phyloP scores from a whole-genome alignment of 2,113 vertebrate species.

The Polypterus senegalus region DNA sequence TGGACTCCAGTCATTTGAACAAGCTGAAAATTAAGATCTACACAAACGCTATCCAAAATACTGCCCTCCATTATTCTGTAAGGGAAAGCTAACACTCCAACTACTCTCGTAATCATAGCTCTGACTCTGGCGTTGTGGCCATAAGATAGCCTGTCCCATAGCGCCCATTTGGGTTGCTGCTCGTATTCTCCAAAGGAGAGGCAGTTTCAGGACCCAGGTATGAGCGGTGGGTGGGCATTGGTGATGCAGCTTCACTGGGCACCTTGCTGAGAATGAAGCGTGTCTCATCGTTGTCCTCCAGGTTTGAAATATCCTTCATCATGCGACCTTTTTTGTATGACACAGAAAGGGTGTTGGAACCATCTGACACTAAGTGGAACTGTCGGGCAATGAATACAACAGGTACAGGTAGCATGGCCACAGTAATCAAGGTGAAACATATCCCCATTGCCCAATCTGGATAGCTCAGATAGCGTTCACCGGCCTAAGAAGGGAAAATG shows the following conservation, averaged over 20 bases:
- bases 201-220: slow-evolving; percentile 81
- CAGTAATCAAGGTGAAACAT: slow-evolving; percentile 71
- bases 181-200: slow-evolving; percentile 71
- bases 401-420: slow-evolving; percentile 80
- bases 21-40: too few species aligned
- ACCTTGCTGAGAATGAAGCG: slow-evolving; percentile 92
- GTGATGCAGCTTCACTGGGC: slow-evolving; percentile 79
- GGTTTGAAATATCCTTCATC: slow-evolving; percentile 95
- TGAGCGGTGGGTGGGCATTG: slow-evolving; percentile 81
- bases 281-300: slow-evolving; percentile 89
- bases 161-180: slow-evolving; percentile 64
- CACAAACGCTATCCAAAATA: neutral
- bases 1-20: too few species aligned
- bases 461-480: slow-evolving; percentile 78
- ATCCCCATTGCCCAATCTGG: slow-evolving; percentile 81
- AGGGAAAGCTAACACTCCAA: neutral
- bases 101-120: slow-evolving; percentile 59
- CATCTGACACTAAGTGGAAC: slow-evolving; percentile 79
- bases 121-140: slow-evolving; percentile 80
- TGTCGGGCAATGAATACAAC: slow-evolving; percentile 74
- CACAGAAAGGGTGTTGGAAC: slow-evolving; percentile 88
- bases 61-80: neutral
- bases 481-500: slow-evolving; percentile 48
- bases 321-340: slow-evolving; percentile 89
- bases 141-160: slow-evolving; percentile 83